Base-by-base conservation (phyloP, 2,888 invertebrate genomes). In the Harpalus rubripes region DNA sequence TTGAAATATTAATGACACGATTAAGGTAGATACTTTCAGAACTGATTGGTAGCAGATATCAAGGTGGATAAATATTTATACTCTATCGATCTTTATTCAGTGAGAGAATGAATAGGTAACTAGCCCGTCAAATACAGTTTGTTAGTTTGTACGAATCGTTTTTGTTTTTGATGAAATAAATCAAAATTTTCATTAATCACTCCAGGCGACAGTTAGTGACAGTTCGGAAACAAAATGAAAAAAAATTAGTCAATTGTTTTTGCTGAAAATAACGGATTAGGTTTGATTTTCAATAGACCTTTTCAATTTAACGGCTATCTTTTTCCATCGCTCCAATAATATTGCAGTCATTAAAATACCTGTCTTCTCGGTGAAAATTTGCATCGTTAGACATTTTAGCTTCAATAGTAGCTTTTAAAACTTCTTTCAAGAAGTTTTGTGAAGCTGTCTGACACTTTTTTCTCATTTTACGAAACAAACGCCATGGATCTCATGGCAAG, bases 171-270 rank as follows among this genome's bases (percentile, higher is more conserved):
- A 41, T 15, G 44, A 44, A 41, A 74, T 74, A 41, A 74, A 74
- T 74, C 72, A 74, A 74, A 44, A 74, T 0, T 18, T 44, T 44
- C 72, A 74, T 74, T 74, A 74, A 74, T 74, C 72, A 74, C 41
- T 74, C 18, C 18, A 41, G 72, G 16, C 41, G 72, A 74, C 68
- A 68, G 68, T 39, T 16, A 39, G 68, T 41, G 68, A 68, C 72
- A 74, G 72, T 74, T 52, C 72, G 44, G 41, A 74, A 41, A 74
- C 44, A 41, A 44, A 74, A 74, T 44, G 72, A 44, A 74, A 74
- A 32, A 22, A 74, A 44, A 74, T 52, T 74, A 74, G 41, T 44
- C 44, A 74, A 74, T 44, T 74, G 72, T 74, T 44, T 44, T 18
- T 8, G 68, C 15, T n/a, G 68, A 68, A 26, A 68, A 68, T 68